phyloP scores from a whole-genome alignment of 35 echinoderm and acorn worm species.

The Ptychodera flava region DNA sequence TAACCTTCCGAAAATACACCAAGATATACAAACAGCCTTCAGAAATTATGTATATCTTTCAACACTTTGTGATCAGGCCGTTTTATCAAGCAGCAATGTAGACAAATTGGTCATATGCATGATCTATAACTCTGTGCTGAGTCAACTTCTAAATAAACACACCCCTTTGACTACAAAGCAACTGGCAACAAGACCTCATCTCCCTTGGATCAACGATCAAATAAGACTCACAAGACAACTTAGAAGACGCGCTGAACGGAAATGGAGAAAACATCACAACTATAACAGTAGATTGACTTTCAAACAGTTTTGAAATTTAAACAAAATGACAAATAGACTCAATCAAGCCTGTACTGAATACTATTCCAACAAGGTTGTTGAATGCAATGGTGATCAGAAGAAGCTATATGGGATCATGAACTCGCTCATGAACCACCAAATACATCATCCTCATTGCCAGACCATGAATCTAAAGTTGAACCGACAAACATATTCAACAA shows the following conservation, averaged over 20 bases:
- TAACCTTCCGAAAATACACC: not conserved
- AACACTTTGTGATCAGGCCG: not conserved
- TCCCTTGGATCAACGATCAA: conserved; percentile 34
- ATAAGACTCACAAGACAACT: conserved; percentile 6
- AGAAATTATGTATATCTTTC: not conserved
- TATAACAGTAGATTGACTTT: conserved; percentile 8
- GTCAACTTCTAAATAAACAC: conserved; percentile 28
- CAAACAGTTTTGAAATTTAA: conserved; percentile 5
- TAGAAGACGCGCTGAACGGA: conserved; percentile 12
- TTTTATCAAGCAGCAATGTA: not conserved
- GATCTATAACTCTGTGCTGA: conserved; percentile 3
- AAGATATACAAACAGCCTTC: not conserved
- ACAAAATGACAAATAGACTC: too few species aligned
- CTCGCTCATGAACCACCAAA: conserved; percentile 25
- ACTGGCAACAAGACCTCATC: conserved; percentile 9
- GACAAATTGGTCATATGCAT: conserved; percentile 10
- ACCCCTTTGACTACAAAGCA: conserved; percentile 19
- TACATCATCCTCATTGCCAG: too few species aligned
- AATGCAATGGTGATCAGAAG: conserved; percentile 44
- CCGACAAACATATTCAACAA: conserved; percentile 16
- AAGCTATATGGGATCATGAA: conserved; percentile 41
- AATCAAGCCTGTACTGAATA: conserved; percentile 26
- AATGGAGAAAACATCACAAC: conserved; percentile 17
- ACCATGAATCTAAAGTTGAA: not conserved
- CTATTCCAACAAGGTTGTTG: conserved; percentile 20